Evolutionary conservation across 2,113 vertebrate genomes (phyloP).

Genomic region (Australoheros scitulus): DNA sequence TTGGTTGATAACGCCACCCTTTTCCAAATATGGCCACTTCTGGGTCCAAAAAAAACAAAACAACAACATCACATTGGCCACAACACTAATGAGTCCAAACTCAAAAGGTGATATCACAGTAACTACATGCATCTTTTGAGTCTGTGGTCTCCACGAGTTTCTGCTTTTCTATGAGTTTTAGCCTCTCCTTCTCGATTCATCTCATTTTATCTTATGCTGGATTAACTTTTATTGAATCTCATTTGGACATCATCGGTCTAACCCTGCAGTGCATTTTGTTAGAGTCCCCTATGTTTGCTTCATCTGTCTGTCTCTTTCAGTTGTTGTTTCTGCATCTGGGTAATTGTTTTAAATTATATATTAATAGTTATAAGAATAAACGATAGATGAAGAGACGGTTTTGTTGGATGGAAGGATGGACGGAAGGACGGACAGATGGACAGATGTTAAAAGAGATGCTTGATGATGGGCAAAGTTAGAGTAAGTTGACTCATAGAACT

Average conservation of each 20-base stretch:
- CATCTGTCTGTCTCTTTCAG: background rate
- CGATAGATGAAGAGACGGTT: background rate
- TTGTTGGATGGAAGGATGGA: background rate
- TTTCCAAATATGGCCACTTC: background rate
- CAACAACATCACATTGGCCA: background rate
- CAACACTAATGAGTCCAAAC: background rate
- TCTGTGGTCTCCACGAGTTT: no score
- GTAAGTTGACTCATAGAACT: background rate
- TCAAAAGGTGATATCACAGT: background rate
- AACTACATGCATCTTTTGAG: background rate
- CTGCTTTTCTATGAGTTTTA: background rate
- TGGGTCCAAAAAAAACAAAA: background rate
- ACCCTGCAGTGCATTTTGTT: background rate
- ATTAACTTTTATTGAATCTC: background rate
- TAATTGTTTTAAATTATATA: background rate
- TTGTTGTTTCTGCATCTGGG: background rate
- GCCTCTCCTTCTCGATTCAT: background rate
- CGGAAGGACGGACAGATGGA: background rate
- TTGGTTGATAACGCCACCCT: background rate
- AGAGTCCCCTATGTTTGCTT: background rate
- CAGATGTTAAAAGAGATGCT: background rate
- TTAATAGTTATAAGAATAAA: background rate
- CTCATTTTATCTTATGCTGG: background rate
- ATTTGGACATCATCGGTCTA: background rate
- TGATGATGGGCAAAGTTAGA: background rate